Conservation (phyloP, 1,140 invertebrate species). For the Gonioctena quinquepunctata region DNA sequence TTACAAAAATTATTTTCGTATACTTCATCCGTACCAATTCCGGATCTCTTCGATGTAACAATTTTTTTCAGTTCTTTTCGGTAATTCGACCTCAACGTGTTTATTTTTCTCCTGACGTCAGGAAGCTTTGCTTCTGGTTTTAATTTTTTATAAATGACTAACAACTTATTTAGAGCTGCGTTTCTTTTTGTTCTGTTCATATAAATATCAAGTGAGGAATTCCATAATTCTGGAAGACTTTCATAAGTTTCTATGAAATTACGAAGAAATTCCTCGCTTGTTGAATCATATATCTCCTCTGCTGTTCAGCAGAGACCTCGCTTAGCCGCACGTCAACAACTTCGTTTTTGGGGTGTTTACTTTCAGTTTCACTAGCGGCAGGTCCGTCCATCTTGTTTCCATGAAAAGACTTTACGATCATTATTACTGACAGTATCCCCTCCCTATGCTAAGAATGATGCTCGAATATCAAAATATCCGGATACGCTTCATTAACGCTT, state of each 20-base stretch:
- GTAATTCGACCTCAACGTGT: conserved; percentile 18
- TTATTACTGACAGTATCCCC: neutral
- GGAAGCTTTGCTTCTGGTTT: conserved; percentile 12
- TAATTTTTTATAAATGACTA: conserved; percentile 14
- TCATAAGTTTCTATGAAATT: neutral
- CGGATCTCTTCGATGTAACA: neutral
- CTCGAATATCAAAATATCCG: neutral
- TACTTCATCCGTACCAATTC: neutral
- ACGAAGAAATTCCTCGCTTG: neutral
- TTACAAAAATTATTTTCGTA: too few relatives aligned
- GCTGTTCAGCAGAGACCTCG: neutral
- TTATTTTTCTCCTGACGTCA: conserved; percentile 19
- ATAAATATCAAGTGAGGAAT: neutral
- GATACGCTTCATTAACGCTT: too few relatives aligned
- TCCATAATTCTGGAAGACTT: neutral
- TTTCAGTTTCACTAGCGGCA: neutral
- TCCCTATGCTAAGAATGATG: neutral
- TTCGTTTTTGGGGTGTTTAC: neutral
- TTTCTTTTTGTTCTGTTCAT: conserved; percentile 14
- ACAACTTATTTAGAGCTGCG: conserved; percentile 17
- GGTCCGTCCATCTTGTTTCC: neutral
- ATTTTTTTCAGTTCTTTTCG: conserved; percentile 19
- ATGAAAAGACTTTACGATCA: neutral
- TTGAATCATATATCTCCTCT: neutral
- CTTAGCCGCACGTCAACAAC: neutral